These are phyloP conservation scores for Phalloptychus januarius DNA, from an alignment of 2,797 vertebrate species.

Conservation along the genomic window DNA sequence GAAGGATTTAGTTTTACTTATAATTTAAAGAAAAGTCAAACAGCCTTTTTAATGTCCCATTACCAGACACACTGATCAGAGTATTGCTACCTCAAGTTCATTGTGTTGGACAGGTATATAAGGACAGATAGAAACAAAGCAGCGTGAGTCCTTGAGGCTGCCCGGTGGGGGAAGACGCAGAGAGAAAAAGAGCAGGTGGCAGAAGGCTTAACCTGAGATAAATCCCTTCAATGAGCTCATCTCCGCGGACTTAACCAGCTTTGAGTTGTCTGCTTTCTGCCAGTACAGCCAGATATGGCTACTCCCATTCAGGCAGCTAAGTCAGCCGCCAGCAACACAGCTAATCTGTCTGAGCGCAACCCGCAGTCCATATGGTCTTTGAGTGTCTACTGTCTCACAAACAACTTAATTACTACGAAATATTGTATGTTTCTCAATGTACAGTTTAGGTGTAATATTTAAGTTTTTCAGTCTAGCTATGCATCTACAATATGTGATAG, in stretches of 20 bases:
- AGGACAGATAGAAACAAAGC: slow-evolving; percentile 34
- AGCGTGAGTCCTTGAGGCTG: slow-evolving; percentile 1
- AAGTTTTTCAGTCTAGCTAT: not conserved
- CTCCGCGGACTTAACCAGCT: slow-evolving; percentile 64
- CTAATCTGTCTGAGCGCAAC: slow-evolving; percentile 73
- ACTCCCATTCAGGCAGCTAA: slow-evolving; percentile 28
- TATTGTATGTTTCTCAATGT: slow-evolving; percentile 22
- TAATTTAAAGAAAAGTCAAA: not conserved
- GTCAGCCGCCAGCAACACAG: slow-evolving; percentile 33
- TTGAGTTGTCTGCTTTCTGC: slow-evolving; percentile 62
- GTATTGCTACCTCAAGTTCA: slow-evolving; percentile 30
- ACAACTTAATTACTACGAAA: slow-evolving; percentile 31
- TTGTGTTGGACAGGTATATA: slow-evolving; percentile 32
- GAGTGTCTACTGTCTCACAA: slow-evolving; percentile 21
- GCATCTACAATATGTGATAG: not conserved
- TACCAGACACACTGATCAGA: slow-evolving; percentile 5
- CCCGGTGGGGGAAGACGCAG: slow-evolving; percentile 5
- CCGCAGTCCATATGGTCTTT: slow-evolving; percentile 60
- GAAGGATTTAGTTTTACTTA: not conserved
- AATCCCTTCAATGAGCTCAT: slow-evolving; percentile 75
- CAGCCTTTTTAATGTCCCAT: slow-evolving; percentile 25
- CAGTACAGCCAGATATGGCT: slow-evolving; percentile 41
- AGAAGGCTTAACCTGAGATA: slow-evolving; percentile 70
- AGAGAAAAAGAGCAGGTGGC: slow-evolving; percentile 73
- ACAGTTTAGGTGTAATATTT: slow-evolving; percentile 1